Percentiles rank a stretch among this genome's conserved stretches.
Conservation (phyloP, 2,113 vertebrate species). For the Aegithalos caudatus region DNA sequence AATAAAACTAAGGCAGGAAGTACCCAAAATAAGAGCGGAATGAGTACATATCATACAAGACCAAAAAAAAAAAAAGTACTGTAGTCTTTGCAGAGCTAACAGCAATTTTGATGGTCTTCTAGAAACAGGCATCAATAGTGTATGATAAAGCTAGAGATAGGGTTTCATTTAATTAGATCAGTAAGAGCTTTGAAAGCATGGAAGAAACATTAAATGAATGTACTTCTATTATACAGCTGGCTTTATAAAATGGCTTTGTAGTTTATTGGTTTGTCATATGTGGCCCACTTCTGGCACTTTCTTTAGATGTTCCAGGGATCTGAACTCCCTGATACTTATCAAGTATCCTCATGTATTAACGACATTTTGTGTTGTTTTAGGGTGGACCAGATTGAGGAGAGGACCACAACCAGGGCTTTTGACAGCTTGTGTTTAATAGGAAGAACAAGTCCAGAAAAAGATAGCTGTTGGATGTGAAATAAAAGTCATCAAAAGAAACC, state of each 20-base stretch:
- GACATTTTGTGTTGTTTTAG: neutral
- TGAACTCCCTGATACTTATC: neutral
- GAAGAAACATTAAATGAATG: neutral
- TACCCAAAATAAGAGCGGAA: neutral
- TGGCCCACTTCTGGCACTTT: neutral
- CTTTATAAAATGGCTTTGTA: conserved; percentile 10
- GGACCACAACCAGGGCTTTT: neutral
- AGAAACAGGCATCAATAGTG: neutral
- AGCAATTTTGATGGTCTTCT: neutral
- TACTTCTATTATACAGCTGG: neutral
- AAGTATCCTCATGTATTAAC: neutral
- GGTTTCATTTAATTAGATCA: neutral
- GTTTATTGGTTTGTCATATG: neutral
- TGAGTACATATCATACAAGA: neutral
- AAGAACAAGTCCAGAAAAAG: neutral
- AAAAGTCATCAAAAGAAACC: neutral
- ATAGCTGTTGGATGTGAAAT: neutral
- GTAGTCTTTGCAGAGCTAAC: neutral
- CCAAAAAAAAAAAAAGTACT: neutral
- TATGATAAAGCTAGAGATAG: neutral
- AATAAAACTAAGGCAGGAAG: conserved; percentile 27
- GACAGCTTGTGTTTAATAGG: neutral
- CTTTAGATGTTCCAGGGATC: neutral
- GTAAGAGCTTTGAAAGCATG: neutral
- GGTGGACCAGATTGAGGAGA: neutral